Evolutionary conservation across 2,888 invertebrate genomes (phyloP).

Genomic region (Dromius quadrimaculatus): DNA sequence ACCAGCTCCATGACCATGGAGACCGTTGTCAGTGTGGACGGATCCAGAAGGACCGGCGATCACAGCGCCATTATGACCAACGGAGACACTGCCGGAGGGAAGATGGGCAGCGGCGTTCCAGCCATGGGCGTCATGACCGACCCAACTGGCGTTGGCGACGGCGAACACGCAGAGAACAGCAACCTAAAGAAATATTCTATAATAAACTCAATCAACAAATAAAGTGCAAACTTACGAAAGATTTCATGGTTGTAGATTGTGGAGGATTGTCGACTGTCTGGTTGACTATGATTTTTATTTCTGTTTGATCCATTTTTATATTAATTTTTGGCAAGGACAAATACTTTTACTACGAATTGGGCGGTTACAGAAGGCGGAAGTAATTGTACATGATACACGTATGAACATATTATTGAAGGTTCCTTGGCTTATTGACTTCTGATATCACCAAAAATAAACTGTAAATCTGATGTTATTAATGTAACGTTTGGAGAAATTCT

Average conservation of each 20-base stretch:
- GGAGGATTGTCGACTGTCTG: slow-evolving; percentile 35
- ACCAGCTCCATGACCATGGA: slow-evolving; percentile 38
- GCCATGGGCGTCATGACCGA: slow-evolving; percentile 13
- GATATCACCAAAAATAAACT: too few species aligned
- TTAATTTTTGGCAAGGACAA: slow-evolving; percentile 33
- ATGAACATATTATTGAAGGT: too few species aligned
- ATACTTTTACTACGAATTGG: slow-evolving; percentile 32
- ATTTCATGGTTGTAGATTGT: slow-evolving; percentile 43
- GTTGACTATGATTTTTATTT: slow-evolving; percentile 22
- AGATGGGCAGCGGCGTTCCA: slow-evolving; percentile 40
- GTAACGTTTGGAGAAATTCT: too few species aligned
- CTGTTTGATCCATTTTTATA: slow-evolving; percentile 29
- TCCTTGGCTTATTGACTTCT: too few species aligned
- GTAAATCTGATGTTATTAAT: too few species aligned
- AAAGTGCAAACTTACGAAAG: slow-evolving; percentile 29
- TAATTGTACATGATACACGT: slow-evolving; percentile 9
- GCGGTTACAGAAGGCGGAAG: neutral
- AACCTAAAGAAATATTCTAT: slow-evolving; percentile 12
- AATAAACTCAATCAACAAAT: neutral
- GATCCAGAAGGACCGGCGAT: slow-evolving; percentile 54
- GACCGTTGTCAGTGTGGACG: slow-evolving; percentile 43
- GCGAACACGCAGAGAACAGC: slow-evolving; percentile 44
- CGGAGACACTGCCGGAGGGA: slow-evolving; percentile 37
- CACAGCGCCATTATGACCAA: slow-evolving; percentile 53
- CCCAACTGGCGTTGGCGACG: slow-evolving; percentile 23